A percentile compares a stretch with the other conserved stretches of the same genome.
These are phyloP conservation scores for Aptenodytes forsteri DNA, from an alignment of 2,113 vertebrate species.

Conservation along the genomic window DNA sequence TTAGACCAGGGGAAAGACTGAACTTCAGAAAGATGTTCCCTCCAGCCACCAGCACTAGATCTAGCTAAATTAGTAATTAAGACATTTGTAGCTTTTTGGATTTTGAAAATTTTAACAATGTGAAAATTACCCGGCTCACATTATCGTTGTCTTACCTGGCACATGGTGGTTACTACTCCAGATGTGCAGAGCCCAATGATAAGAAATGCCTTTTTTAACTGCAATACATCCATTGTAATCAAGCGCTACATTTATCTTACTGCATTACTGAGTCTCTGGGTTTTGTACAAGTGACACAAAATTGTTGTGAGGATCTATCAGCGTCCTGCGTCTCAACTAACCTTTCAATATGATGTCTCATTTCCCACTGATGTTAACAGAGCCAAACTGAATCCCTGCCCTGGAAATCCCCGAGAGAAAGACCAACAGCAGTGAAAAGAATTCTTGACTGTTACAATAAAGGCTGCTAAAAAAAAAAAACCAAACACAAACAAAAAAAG, in stretches of 20 bases:
- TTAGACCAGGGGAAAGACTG: not conserved
- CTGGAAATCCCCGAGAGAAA: not conserved
- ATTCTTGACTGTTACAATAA: not conserved
- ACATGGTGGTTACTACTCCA: not conserved
- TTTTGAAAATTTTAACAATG: not conserved
- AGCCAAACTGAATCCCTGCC: not conserved
- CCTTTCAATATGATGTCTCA: not conserved
- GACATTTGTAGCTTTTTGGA: not conserved
- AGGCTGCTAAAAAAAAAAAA: not conserved
- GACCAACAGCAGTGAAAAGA: not conserved
- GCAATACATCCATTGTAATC: not conserved
- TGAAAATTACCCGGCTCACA: not conserved
- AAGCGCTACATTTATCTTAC: not conserved
- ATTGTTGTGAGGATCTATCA: not conserved
- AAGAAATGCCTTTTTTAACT: slow-evolving; percentile 7
- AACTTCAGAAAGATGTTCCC: not conserved
- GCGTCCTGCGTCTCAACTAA: not conserved
- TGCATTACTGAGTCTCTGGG: not conserved
- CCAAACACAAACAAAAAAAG: too few species aligned
- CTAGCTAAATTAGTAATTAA: not conserved
- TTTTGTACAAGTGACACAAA: slow-evolving; percentile 20
- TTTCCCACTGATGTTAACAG: not conserved
- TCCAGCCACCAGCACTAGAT: not conserved
- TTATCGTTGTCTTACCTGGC: not conserved
- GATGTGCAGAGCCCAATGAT: not conserved